These are phyloP conservation scores for Melanotaenia boesemani DNA, from an alignment of 2,797 vertebrate species.

Conservation along the genomic window DNA sequence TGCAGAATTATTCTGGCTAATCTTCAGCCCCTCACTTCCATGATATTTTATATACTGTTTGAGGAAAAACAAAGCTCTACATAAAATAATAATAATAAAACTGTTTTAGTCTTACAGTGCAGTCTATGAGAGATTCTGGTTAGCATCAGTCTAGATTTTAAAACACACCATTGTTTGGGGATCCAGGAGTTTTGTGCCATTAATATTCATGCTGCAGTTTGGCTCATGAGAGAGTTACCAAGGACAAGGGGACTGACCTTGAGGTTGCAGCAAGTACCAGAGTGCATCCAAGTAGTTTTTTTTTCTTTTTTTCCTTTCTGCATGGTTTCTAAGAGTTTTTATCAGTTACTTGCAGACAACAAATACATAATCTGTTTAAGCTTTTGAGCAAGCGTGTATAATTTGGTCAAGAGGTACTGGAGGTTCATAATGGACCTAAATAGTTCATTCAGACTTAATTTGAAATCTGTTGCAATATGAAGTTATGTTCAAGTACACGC, in stretches of 20 bases:
- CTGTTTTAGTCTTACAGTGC: slow-evolving; percentile 6
- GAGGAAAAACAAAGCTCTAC: slow-evolving; percentile 3
- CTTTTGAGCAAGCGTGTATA: slow-evolving; percentile 38
- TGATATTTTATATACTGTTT: slow-evolving; percentile 6
- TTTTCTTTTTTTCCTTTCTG: neutral
- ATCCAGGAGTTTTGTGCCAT: slow-evolving; percentile 52
- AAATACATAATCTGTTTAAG: slow-evolving; percentile 34
- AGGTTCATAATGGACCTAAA: slow-evolving; percentile 39
- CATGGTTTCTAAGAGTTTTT: slow-evolving; percentile 31
- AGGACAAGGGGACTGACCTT: slow-evolving; percentile 72
- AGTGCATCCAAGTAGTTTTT: slow-evolving; percentile 47
- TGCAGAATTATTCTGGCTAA: slow-evolving; percentile 30
- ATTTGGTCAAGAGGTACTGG: slow-evolving; percentile 41
- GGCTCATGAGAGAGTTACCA: slow-evolving; percentile 61
- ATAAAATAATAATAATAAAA: neutral
- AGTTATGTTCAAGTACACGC: neutral
- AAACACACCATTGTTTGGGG: slow-evolving; percentile 29
- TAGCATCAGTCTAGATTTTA: slow-evolving; percentile 14
- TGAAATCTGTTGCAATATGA: slow-evolving; percentile 22
- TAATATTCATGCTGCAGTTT: slow-evolving; percentile 69
- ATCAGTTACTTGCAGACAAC: slow-evolving; percentile 48
- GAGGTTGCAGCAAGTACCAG: slow-evolving; percentile 50
- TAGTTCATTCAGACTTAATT: slow-evolving; percentile 12
- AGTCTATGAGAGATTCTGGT: slow-evolving; percentile 12
- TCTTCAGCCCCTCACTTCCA: neutral